Base-by-base conservation (phyloP, 2,888 invertebrate genomes). In the Watsonalla cultraria region DNA sequence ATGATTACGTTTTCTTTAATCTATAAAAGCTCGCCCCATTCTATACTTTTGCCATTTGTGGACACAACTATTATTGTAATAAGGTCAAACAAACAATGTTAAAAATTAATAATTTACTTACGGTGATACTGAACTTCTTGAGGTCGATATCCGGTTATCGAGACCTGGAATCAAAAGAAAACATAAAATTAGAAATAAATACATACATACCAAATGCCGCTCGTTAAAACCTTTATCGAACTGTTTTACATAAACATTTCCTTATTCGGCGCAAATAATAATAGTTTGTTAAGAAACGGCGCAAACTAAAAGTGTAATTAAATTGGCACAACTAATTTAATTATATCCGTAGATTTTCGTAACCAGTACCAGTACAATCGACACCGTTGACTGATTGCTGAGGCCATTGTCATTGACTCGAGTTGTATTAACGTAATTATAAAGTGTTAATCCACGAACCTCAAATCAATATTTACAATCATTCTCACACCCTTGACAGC, bases 91-190 rank as follows among this genome's bases (percentile, higher is more conserved):
- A n/a, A n/a, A n/a, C n/a, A n/a, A n/a, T n/a, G n/a, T n/a, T n/a
- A n/a, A n/a, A n/a, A n/a, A n/a, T n/a, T n/a, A n/a, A n/a, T 47
- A 0, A 11, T 51, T 55, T 74, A 90, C 90, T 90, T 68, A 90
- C 90, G 88, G 89, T 46, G 90, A 90, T 48, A 83, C 84, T 53
- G 87, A 86, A 75, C 78, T 86, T 61, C 88, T 68, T 65, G 92
- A 72, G 84, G 92, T 81, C 76, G 87, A 66, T 90, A 90, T 88
- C 86, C 88, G 89, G 74, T 86, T 89, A 75, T 89, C 89, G 60
- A 87, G 72, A 73, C 85, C 90, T 91, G 87, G 62, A 82, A 85
- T 69, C 74, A 74, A 62, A 65, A 69, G 70, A 65, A 66, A 62
- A 57, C 24, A 52, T 56, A 39, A 58, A 54, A 53, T 50, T 54